phyloP scores from a whole-genome alignment of 2,888 invertebrate species.

The Parnassius mnemosyne region DNA sequence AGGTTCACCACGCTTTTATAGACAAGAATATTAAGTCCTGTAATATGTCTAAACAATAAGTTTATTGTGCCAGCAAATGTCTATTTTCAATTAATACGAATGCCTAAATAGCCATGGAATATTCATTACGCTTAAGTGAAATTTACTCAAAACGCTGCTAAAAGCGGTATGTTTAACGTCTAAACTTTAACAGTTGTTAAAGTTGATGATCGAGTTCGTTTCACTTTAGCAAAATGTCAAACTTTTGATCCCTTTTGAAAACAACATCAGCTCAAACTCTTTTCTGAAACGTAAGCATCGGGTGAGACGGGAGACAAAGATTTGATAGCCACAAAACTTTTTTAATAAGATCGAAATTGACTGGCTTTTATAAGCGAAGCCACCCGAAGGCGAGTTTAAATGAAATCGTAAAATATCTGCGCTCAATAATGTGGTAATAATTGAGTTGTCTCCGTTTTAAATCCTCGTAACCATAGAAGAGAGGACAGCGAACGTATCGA shows the following conservation, averaged over 20 bases:
- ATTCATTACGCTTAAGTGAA: slow-evolving; percentile 34
- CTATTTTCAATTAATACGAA: neutral
- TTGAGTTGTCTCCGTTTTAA: slow-evolving; percentile 36
- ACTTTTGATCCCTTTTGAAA: slow-evolving; percentile 58
- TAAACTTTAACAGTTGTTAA: slow-evolving; percentile 57
- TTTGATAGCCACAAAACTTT: slow-evolving; percentile 34
- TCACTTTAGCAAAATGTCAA: slow-evolving; percentile 41
- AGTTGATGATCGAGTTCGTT: slow-evolving; percentile 61
- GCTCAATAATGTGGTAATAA: slow-evolving; percentile 34
- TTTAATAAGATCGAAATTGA: slow-evolving; percentile 50
- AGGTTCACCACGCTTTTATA: slow-evolving; percentile 12
- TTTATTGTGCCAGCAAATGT: neutral
- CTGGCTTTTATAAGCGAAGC: slow-evolving; percentile 36
- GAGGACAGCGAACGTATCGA: slow-evolving; percentile 57
- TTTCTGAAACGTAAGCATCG: slow-evolving; percentile 35
- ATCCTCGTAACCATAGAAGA: slow-evolving; percentile 34
- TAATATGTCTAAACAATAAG: slow-evolving; percentile 9
- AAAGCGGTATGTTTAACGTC: slow-evolving; percentile 51
- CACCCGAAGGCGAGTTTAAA: slow-evolving; percentile 54
- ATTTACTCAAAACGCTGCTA: slow-evolving; percentile 42
- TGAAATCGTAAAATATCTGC: slow-evolving; percentile 57
- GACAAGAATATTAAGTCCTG: slow-evolving; percentile 12
- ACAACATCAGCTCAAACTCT: slow-evolving; percentile 51
- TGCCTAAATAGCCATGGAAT: slow-evolving; percentile 24
- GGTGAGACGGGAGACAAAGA: slow-evolving; percentile 26